A percentile compares a stretch with the other conserved stretches of the same genome.
Conservation (phyloP, 2,888 invertebrate species). For the Aricia artaxerxes region DNA sequence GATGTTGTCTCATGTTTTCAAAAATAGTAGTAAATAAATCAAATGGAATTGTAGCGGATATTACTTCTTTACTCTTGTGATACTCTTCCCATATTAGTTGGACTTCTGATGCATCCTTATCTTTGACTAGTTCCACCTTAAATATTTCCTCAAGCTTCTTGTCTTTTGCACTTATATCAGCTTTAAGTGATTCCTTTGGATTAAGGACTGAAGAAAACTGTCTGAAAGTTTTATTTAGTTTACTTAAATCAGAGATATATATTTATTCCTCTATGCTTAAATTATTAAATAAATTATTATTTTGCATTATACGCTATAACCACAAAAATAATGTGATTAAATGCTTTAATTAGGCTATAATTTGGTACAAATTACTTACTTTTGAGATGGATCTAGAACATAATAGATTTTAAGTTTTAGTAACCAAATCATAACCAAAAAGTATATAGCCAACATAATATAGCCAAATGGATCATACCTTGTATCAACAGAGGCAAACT, state of each 20-base stretch:
- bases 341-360: too few species aligned
- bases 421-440: not conserved
- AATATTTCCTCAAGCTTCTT: conserved; percentile 85
- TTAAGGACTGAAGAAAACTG: conserved; percentile 83
- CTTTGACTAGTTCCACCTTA: conserved; percentile 87
- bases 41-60: conserved; percentile 86
- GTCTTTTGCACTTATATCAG: conserved; percentile 49
- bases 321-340: too few species aligned
- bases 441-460: not conserved
- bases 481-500: conserved; percentile 64
- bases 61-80: conserved; percentile 87
- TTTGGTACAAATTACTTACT: too few species aligned
- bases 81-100: conserved; percentile 89
- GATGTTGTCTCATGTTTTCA: conserved; percentile 79
- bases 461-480: conserved; percentile 48
- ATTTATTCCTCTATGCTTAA: too few species aligned
- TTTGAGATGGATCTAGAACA: too few species aligned
- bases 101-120: conserved; percentile 87
- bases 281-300: too few species aligned
- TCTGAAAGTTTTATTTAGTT: conserved; percentile 51
- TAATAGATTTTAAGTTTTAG: too few species aligned
- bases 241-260: too few species aligned
- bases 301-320: too few species aligned
- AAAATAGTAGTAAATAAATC: conserved; percentile 81
- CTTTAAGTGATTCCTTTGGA: conserved; percentile 77